These are phyloP conservation scores for Alligator sinensis DNA, from an alignment of 2,113 vertebrate genomes.

Conservation along the genomic window DNA sequence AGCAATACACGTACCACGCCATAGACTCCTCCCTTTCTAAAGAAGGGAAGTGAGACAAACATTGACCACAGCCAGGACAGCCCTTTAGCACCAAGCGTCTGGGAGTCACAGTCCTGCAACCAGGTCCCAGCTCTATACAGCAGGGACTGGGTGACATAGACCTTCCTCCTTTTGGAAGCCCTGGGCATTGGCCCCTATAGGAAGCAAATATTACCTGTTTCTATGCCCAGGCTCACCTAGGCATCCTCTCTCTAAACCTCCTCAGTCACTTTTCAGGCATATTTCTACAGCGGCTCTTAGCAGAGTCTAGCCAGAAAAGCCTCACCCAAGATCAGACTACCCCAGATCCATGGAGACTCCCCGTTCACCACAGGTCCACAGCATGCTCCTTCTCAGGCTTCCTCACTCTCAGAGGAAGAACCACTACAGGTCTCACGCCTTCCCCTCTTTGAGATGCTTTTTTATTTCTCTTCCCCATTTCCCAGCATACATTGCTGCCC, in stretches of 20 bases:
- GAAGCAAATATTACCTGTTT: background rate
- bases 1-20: no score
- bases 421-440: background rate
- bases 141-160: background rate
- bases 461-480: background rate
- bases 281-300: background rate
- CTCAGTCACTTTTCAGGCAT: background rate
- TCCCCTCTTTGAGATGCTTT: background rate
- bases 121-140: background rate
- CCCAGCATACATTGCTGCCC: background rate
- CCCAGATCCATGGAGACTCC: background rate
- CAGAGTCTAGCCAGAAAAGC: background rate
- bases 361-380: background rate
- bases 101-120: background rate
- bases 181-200: background rate
- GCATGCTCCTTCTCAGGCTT: background rate
- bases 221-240: background rate
- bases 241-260: background rate
- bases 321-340: background rate
- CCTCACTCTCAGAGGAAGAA: background rate
- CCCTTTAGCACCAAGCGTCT: no score
- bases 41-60: no score
- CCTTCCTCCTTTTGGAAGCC: background rate
- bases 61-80: no score
- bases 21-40: no score